Evolutionary conservation across 1,140 invertebrate species (phyloP), one percentile per base, ranked within the genome.

Genomic region (Trigoniulus corallinus): DNA sequence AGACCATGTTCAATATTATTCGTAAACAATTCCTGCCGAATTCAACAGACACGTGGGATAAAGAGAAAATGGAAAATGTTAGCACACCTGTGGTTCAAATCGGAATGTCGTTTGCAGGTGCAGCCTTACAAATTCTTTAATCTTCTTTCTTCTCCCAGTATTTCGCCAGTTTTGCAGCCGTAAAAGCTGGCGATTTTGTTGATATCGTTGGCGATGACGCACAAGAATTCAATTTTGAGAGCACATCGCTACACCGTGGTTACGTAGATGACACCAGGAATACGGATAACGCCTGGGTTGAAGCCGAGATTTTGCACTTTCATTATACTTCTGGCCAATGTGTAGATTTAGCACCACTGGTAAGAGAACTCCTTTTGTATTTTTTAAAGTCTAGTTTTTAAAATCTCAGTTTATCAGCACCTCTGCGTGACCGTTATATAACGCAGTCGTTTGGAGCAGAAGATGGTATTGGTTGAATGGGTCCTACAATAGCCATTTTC

Each of bases 251-350:
- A 12, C 12, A 37, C 20, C n/a, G 46, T 39, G 68, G 70, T 1
- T 74, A 75, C 55, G 66, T 73, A 39, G 74, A 76, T 58, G 72
- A 74, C 54, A 67, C 67, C 3, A 56, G 67, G 2, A 76, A 77
- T 55, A 71, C 67, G n/a, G 73, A 75, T 57, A 73, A 75, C 56
- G 65, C 71, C 0, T 76, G 74, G 74, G 59, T 73, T 57, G 74
- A 76, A 54, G 71, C 71, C 3, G 58, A 65, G 34, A 64, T 70
- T 0, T 61, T 68, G 52, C 71, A 72, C 55, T 70, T 73, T 53
- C 73, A 75, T 57, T 74, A 72, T 46, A 54, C 58, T 18, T 26
- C 13, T 3, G 15, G 4, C 24, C 43, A 46, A 40, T 45, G 26
- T 20, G 2, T 27, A 13, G 50, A 51, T 27, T 3, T 21, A 7